A percentile compares a stretch with the other conserved stretches of the same genome.
Conservation (phyloP, 2,113 vertebrate species). For the Tachuris rubrigastra region DNA sequence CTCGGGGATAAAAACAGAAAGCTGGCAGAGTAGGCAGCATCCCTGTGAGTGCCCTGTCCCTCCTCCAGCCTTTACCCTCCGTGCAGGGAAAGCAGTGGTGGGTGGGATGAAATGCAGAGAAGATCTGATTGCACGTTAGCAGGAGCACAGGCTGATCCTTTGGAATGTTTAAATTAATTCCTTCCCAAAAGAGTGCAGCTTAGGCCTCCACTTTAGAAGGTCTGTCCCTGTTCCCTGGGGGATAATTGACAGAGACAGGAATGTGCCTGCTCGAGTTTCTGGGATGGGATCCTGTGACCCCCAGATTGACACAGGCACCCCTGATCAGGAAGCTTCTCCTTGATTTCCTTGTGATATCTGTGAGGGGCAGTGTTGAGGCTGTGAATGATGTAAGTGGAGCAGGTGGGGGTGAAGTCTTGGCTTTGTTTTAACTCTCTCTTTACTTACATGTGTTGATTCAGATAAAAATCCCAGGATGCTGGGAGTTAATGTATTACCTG, state of each 20-base stretch:
- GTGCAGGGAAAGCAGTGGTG: neutral
- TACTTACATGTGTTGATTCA: fast-evolving
- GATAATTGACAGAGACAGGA: neutral
- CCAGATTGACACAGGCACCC: neutral
- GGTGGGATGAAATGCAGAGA: neutral
- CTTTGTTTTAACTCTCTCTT: neutral
- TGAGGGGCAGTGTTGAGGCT: neutral
- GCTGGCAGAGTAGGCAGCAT: neutral
- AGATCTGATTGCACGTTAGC: neutral
- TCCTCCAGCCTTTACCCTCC: neutral
- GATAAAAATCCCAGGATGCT: neutral
- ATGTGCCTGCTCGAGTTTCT: fast-evolving
- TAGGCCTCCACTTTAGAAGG: neutral
- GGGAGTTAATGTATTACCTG: neutral
- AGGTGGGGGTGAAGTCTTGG: fast-evolving
- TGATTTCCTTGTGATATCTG: neutral
- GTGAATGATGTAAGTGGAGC: fast-evolving
- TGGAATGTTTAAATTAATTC: neutral
- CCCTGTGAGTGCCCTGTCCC: fast-evolving
- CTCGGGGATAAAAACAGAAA: neutral
- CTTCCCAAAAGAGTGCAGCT: neutral
- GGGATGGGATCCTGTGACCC: neutral
- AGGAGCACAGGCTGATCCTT: neutral
- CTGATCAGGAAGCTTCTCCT: neutral
- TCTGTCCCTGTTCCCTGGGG: neutral